Evolutionary conservation across 1,140 invertebrate species (phyloP).

Genomic region (Drosophila truncata): DNA sequence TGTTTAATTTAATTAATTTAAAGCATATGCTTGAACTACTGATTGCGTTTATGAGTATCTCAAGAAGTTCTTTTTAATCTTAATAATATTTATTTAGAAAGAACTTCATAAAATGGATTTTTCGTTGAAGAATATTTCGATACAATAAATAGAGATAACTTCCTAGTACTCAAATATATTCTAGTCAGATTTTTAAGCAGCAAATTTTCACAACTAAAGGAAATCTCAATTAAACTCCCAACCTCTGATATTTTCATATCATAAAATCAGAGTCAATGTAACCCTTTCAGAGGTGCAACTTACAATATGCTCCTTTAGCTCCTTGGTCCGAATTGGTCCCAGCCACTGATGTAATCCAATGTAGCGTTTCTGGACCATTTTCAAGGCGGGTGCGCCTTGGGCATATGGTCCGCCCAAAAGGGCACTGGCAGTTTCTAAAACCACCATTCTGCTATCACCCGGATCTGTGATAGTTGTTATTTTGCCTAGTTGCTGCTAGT

Average conservation of each 20-base stretch:
- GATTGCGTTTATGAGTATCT: not conserved
- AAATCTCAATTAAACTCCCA: not conserved
- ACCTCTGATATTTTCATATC: not conserved
- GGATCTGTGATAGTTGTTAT: conserved; percentile 43
- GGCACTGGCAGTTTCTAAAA: conserved; percentile 88
- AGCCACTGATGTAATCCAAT: conserved; percentile 95
- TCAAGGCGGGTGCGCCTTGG: conserved; percentile 92
- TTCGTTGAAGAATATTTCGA: not conserved
- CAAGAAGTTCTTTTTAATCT: not conserved
- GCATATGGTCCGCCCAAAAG: conserved; percentile 90
- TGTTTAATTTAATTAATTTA: not conserved
- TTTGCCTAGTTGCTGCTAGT: conserved; percentile 39
- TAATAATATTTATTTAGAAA: no score
- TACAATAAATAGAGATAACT: not conserved
- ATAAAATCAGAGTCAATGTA: not conserved
- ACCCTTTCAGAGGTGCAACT: conserved; percentile 82
- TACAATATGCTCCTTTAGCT: conserved; percentile 90
- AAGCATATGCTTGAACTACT: no score
- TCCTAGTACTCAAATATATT: not conserved
- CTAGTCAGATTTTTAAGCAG: not conserved
- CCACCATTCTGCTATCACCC: conserved; percentile 88
- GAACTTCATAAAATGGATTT: not conserved
- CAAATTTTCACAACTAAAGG: no score
- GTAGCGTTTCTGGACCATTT: conserved; percentile 94
- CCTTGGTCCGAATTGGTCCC: conserved; percentile 89